These are phyloP conservation scores for Macropus fuliginosus DNA, from an alignment of 2,797 vertebrate genomes.

Conservation along the genomic window DNA sequence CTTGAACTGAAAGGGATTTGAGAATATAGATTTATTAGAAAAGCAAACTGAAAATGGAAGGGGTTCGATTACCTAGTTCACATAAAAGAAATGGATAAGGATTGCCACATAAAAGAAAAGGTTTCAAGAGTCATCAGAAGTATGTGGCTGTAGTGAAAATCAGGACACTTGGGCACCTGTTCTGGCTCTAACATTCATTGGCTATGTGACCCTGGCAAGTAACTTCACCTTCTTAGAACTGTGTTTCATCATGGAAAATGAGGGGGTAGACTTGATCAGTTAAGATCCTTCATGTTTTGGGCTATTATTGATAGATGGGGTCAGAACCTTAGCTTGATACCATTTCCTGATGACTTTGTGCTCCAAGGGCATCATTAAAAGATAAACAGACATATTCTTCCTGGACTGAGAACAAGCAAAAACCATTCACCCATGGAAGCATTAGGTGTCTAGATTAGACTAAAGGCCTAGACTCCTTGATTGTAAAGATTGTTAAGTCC, in stretches of 20 bases:
- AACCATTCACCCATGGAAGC: background rate
- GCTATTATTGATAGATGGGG: background rate
- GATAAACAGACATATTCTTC: background rate
- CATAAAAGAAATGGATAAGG: background rate
- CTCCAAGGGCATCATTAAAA: background rate
- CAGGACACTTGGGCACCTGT: background rate
- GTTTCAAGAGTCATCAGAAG: background rate
- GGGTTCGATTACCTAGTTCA: background rate
- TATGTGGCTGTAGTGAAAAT: background rate
- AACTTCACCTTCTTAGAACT: background rate
- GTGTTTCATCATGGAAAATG: background rate
- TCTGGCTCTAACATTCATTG: background rate
- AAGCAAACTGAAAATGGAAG: background rate
- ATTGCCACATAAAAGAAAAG: background rate
- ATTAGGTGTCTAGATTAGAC: background rate
- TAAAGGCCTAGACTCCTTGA: background rate
- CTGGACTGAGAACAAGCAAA: background rate
- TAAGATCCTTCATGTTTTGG: background rate
- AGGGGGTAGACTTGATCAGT: background rate
- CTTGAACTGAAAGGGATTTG: background rate
- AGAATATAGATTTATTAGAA: background rate
- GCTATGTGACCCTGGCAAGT: background rate
- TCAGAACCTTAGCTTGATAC: background rate
- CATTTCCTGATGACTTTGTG: background rate
- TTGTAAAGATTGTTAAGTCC: background rate